A percentile compares a stretch with the other conserved stretches of the same genome.
phyloP scores from a whole-genome alignment of 2,888 invertebrate genomes.

The Sericinus montela region DNA sequence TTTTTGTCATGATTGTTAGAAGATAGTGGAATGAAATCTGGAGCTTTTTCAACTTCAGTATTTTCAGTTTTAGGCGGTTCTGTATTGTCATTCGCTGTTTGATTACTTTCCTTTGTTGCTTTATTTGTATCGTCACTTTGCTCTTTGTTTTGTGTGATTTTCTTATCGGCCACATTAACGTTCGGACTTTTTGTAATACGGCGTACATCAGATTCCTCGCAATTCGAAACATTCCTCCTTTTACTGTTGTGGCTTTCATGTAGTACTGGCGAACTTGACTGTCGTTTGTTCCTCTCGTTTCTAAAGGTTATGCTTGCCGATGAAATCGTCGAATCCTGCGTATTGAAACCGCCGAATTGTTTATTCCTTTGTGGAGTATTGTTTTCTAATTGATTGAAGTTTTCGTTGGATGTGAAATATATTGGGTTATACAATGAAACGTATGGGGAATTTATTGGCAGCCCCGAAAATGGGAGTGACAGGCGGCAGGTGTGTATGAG shows the following conservation, averaged over 20 bases:
- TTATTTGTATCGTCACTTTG: conserved; percentile 12
- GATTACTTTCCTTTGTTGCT: conserved; percentile 20
- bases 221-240: conserved; percentile 37
- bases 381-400: conserved; percentile 13
- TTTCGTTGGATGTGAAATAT: conserved; percentile 24
- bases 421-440: conserved; percentile 53
- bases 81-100: conserved; percentile 23
- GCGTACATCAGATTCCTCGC: conserved; percentile 32
- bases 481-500: conserved; percentile 58
- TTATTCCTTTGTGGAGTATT: conserved; percentile 19
- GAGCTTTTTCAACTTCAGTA: conserved; percentile 34
- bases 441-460: conserved; percentile 60
- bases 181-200: conserved; percentile 31
- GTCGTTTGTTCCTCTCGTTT: conserved; percentile 44
- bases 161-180: conserved; percentile 29
- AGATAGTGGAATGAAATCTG: conserved; percentile 47
- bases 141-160: conserved; percentile 31
- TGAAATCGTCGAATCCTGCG: conserved; percentile 27
- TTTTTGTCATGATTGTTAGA: conserved; percentile 56
- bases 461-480: conserved; percentile 57
- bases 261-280: conserved; percentile 56
- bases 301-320: conserved; percentile 19
- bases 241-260: conserved; percentile 54
- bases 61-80: conserved; percentile 22
- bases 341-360: conserved; percentile 7